A percentile compares a stretch with the other conserved stretches of the same genome.
Conservation (phyloP, 2,113 vertebrate genomes). For the Phodopus roborovskii region DNA sequence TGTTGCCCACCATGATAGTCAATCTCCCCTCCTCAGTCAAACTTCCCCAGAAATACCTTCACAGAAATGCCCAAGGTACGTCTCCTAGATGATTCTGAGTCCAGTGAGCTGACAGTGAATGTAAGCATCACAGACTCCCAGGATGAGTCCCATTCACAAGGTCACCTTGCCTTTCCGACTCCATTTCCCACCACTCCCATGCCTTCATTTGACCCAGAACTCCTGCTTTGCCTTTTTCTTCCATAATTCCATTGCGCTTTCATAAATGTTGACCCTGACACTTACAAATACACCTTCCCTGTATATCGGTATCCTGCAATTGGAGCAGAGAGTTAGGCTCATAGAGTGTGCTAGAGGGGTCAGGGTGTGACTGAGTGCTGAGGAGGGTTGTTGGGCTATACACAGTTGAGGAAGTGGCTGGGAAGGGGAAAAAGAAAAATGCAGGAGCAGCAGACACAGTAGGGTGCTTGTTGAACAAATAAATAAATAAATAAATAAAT, state of each 20-base stretch:
- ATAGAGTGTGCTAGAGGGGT: neutral
- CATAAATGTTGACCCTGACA: neutral
- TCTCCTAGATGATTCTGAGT: neutral
- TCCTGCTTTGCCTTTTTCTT: neutral
- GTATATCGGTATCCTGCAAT: neutral
- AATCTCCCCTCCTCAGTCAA: neutral
- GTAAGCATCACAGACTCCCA: neutral
- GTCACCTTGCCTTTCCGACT: neutral
- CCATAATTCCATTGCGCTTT: neutral
- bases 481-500: too few species aligned
- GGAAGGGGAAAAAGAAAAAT: neutral
- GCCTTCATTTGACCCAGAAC: neutral
- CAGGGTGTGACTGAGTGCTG: neutral
- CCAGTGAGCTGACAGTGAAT: neutral
- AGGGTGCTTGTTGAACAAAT: neutral
- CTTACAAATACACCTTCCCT: neutral
- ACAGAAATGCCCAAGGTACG: too few species aligned
- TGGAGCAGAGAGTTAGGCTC: neutral
- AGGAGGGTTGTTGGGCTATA: neutral
- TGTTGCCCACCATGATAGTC: neutral
- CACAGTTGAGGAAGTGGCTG: neutral
- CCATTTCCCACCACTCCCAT: neutral
- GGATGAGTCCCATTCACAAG: neutral
- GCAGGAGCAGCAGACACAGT: neutral
- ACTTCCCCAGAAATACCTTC: neutral